Evolutionary conservation across 2,888 invertebrate species (phyloP).

Genomic region (Troides oblongomaculatus): DNA sequence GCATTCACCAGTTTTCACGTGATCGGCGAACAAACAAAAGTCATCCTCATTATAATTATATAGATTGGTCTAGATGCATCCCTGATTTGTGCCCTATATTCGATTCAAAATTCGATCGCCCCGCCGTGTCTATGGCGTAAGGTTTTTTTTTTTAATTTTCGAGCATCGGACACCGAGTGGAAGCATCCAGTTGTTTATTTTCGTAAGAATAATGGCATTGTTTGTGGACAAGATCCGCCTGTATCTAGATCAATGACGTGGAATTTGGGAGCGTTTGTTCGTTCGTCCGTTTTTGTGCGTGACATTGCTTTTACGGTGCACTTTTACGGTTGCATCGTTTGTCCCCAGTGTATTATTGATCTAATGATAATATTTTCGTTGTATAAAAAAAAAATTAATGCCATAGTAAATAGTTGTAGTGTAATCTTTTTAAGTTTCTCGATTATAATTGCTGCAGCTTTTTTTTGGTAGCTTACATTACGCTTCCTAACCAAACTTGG

Average conservation of each 20-base stretch:
- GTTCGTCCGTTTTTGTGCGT: constrained; percentile 49
- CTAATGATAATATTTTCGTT: constrained; percentile 20
- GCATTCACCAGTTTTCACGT: no score
- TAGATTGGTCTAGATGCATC: neutral
- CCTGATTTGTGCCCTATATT: constrained; percentile 62
- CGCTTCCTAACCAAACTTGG: no score
- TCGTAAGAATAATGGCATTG: constrained; percentile 71
- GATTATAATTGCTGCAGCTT: no score
- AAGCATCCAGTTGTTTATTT: constrained; percentile 64
- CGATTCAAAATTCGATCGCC: constrained; percentile 59
- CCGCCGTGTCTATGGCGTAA: constrained; percentile 57
- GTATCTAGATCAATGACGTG: constrained; percentile 65
- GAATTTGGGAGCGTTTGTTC: constrained; percentile 58
- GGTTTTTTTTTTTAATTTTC: constrained; percentile 55
- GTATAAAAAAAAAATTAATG: neutral
- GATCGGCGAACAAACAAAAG: no score
- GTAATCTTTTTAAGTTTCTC: no score
- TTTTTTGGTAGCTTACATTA: no score
- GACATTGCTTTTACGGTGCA: constrained; percentile 51
- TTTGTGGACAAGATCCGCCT: constrained; percentile 66
- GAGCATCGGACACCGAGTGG: constrained; percentile 51
- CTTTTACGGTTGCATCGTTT: constrained; percentile 33
- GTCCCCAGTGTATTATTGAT: constrained; percentile 22
- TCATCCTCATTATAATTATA: no score
- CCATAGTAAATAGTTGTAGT: no score